Evolutionary conservation across 1,140 invertebrate species (phyloP).

Genomic region (Megathymus violae): DNA sequence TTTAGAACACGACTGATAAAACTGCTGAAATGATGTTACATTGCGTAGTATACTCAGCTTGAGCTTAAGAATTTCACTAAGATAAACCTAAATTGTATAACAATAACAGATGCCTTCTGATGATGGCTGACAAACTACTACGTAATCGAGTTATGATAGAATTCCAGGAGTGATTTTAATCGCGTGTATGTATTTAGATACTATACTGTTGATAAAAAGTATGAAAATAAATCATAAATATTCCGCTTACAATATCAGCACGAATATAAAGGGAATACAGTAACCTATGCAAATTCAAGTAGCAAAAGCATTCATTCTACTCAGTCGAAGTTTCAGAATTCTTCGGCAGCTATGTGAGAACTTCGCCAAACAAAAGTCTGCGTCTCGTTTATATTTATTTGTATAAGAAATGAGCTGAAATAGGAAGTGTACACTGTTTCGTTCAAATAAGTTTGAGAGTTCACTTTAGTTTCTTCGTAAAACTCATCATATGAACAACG

Average conservation of each 20-base stretch:
- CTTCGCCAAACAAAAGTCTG: slow-evolving; percentile 56
- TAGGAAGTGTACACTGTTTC: slow-evolving; percentile 55
- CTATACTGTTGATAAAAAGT: too few species aligned
- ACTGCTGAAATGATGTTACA: slow-evolving; percentile 49
- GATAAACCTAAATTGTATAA: slow-evolving; percentile 23
- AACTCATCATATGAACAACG: background rate
- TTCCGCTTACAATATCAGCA: slow-evolving; percentile 45
- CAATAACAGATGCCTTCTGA: slow-evolving; percentile 25
- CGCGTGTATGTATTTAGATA: too few species aligned
- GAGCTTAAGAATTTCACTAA: slow-evolving; percentile 25
- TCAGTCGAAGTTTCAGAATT: slow-evolving; percentile 65
- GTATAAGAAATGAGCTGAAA: slow-evolving; percentile 65
- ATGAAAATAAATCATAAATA: too few species aligned
- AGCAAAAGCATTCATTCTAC: slow-evolving; percentile 57
- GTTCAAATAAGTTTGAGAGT: slow-evolving; percentile 13
- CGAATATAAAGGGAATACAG: slow-evolving; percentile 40
- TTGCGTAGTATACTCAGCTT: slow-evolving; percentile 25
- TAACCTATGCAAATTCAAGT: slow-evolving; percentile 66
- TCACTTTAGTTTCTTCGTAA: slow-evolving; percentile 6
- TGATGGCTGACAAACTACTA: slow-evolving; percentile 18
- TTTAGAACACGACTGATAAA: slow-evolving; percentile 45
- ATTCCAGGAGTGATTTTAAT: slow-evolving; percentile 11
- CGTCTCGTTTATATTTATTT: slow-evolving; percentile 70
- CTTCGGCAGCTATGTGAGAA: slow-evolving; percentile 63
- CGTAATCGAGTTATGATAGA: slow-evolving; percentile 9